Evolutionary conservation across 2,888 invertebrate species (phyloP).

Genomic region (Eupithecia exiguata): DNA sequence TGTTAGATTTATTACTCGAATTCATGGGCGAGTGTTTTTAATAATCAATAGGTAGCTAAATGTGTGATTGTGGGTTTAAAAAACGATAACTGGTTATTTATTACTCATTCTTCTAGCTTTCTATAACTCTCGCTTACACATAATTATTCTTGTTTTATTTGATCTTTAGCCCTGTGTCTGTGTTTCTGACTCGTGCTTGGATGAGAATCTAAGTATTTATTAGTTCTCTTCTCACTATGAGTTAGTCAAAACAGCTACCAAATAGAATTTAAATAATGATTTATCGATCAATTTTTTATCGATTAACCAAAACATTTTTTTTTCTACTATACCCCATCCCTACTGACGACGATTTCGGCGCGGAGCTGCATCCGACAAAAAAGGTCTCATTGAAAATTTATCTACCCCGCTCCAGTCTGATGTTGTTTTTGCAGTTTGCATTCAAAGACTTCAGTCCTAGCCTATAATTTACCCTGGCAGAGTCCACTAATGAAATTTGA

Average conservation of each 20-base stretch:
- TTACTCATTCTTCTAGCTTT: not conserved
- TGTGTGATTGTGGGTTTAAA: not conserved
- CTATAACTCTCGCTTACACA: not conserved
- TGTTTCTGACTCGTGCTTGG: not conserved
- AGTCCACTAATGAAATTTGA: conserved; percentile 67
- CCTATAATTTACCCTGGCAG: conserved; percentile 46
- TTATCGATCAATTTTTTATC: conserved; percentile 4
- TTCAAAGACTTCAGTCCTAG: conserved; percentile 36
- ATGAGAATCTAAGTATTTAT: not conserved
- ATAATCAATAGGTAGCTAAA: not conserved
- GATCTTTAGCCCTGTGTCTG: not conserved
- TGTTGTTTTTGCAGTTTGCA: conserved; percentile 64
- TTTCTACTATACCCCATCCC: conserved; percentile 48
- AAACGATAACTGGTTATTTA: not conserved
- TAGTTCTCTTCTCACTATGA: not conserved
- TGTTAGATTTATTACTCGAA: conserved; percentile 10
- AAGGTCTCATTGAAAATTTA: conserved; percentile 76
- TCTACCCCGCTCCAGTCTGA: conserved; percentile 58
- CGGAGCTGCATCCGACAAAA: conserved; percentile 67
- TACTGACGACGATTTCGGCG: conserved; percentile 57
- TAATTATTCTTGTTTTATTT: not conserved
- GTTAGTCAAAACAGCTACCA: not conserved
- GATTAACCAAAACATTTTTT: conserved; percentile 18
- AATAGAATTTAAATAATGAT: not conserved
- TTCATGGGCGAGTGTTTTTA: not conserved